Evolutionary conservation across 2,888 invertebrate species (phyloP), one percentile per base, ranked within the genome.

Genomic region (Agrotis exclamationis): DNA sequence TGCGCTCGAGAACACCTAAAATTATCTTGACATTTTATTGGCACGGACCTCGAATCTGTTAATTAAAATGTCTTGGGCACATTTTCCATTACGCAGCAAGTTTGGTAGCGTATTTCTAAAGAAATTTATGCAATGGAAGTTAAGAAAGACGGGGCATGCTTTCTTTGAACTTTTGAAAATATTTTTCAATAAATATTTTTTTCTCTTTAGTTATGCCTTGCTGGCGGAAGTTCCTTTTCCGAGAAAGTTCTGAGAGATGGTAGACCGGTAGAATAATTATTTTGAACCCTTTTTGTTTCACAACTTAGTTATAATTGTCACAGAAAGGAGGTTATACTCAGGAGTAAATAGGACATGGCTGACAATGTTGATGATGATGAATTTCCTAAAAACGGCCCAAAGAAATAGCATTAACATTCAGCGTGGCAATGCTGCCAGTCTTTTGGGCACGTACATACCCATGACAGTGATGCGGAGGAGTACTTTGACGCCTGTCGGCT

Each of bases 1-100:
- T 94, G 95, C 83, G 89, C 85, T 70, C 67, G 80, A 71, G 86
- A 87, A 80, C 88, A 85, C 85, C 89, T 89, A 88, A 91, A 93
- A 92, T 92, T 92, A 93, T 94, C 93, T 92, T 88, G 92, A 90
- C 91, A 86, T 89, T 92, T 91, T 92, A 93, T 92, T 93, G 91
- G 91, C 91, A 86, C 81, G 76, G 76, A 73, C 80, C 82, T 88
- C 88, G 88, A 88, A 86, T 89, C 84, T 87, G 87, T 89, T 92
- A 91, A 94, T 93, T 94, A 92, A 92, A 93, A 90, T 82, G 89
- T 89, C 88, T 90, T 85, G 70, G 79, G 66, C 62, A 85, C 78
- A 83, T 86, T 84, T 83, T 84, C 80, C 74, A 77, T 84, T 86
- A 77, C 64, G 74, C 66, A 76, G 39, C 58, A 62, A 71, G 63